Evolutionary conservation across 2,113 vertebrate genomes (phyloP).

Genomic region (Bubalus kerabau): DNA sequence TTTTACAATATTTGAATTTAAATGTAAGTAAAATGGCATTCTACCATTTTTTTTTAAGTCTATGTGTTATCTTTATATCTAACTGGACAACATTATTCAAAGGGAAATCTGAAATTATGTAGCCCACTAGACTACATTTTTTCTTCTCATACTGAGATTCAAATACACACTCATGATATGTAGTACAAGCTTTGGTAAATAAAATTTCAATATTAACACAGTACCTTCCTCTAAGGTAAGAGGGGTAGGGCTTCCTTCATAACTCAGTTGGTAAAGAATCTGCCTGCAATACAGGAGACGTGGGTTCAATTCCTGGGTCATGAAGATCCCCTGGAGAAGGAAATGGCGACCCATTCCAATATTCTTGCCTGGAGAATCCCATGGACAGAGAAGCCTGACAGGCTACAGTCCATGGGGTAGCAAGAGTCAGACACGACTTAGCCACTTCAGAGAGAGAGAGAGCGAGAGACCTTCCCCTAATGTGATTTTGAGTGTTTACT

Average conservation of each 20-base stretch:
- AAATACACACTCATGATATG: not conserved
- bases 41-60: not conserved
- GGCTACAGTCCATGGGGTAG: not conserved
- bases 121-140: not conserved
- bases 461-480: not conserved
- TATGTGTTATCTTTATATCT: not conserved
- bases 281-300: not conserved
- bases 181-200: not conserved
- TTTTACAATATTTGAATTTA: not conserved
- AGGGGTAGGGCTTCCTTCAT: not conserved
- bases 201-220: not conserved
- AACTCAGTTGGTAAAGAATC: not conserved
- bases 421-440: not conserved
- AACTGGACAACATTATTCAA: not conserved
- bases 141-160: not conserved
- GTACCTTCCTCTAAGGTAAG: not conserved
- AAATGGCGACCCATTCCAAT: not conserved
- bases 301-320: not conserved
- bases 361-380: not conserved
- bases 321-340: not conserved
- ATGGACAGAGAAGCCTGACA: not conserved
- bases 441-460: not conserved
- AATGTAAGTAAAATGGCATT: not conserved
- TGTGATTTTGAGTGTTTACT: not conserved
- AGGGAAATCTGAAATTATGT: not conserved